Conservation (phyloP, 2,888 invertebrate species). For the Plebejus anna region DNA sequence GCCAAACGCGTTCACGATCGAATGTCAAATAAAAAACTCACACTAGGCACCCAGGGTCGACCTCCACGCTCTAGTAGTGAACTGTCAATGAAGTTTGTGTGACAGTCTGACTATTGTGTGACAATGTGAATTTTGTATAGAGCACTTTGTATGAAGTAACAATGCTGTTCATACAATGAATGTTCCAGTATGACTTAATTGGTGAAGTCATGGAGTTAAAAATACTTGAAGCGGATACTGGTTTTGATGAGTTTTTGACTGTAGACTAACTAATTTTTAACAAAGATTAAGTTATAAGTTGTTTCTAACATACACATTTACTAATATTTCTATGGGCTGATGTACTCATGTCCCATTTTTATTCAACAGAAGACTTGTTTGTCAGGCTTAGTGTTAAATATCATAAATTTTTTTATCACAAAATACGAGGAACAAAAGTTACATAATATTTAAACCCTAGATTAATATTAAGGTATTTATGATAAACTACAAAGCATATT, state of each 20-base stretch:
- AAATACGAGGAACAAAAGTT: too few relatives aligned
- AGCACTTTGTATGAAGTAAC: slow-evolving; percentile 5
- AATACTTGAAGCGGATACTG: background rate
- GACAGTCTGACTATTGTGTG: background rate
- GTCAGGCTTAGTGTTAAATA: too few relatives aligned
- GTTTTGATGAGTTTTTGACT: background rate
- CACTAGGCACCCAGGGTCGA: background rate
- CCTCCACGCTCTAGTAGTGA: slow-evolving; percentile 2
- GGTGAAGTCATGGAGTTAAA: slow-evolving; percentile 5
- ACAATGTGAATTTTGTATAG: background rate
- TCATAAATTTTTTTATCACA: too few relatives aligned
- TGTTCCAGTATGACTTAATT: background rate
- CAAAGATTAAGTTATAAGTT: background rate
- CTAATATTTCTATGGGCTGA: too few relatives aligned
- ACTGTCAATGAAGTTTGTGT: background rate
- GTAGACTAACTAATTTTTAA: background rate
- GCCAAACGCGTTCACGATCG: too few relatives aligned
- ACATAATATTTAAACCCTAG: too few relatives aligned
- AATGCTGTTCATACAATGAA: background rate
- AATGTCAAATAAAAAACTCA: too few relatives aligned
- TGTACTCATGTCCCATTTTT: too few relatives aligned
- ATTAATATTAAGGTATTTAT: too few relatives aligned
- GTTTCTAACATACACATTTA: too few relatives aligned
- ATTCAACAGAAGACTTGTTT: too few relatives aligned
- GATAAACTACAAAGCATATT: too few relatives aligned